Base-by-base conservation (phyloP, 2,113 vertebrate genomes). In the Machaerirhynchus nigripectus region DNA sequence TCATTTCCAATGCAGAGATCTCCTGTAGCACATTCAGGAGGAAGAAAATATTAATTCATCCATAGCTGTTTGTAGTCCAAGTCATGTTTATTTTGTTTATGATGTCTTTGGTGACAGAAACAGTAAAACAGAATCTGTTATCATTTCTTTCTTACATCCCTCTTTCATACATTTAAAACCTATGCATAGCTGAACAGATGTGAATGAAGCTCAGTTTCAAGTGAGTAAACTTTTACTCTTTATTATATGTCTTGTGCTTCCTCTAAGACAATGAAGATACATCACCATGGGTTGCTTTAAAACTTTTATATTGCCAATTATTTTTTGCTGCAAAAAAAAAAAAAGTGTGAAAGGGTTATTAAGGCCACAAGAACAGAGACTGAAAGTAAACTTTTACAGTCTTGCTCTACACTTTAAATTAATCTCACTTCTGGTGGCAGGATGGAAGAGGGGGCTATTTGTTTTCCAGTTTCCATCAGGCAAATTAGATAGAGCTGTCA, bases 201-300 rank as follows among this genome's bases (percentile, higher is more conserved):
- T 93, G 85, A 79, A 92, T 77, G 75, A 80, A 90, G 70, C 55
- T 96, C 92, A 86, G 47, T 67, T 90, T 77, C 87, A 96, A 97
- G 81, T 89, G 87, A 93, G 74, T 83, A 87, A 89, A 85, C 52
- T 88, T 93, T 73, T 70, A 67, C 59, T 89, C 44, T 91, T 90
- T 80, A 46, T 77, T 87, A 27, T 1, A 0, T 89, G 23, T 67
- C 31, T 79, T 80, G 53, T 84, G 37, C 70, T 88, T 24, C 52
- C 19, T 89, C 59, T 68, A 19, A 88, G 50, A 69, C 16, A 73
- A 86, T 63, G 23, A 80, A 85, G 67, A 31, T 65, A 4, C 47
- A 73, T 71, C 46, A 53, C n/a, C 13, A 16, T 44, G 47, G 12
- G 13, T 63, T 83, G 37, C 59, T 87, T 83, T 65, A 77, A 56